Percentiles rank a stretch among this genome's conserved stretches.
phyloP scores from a whole-genome alignment of 2,797 vertebrate genomes.

The Pangasius djambal region DNA sequence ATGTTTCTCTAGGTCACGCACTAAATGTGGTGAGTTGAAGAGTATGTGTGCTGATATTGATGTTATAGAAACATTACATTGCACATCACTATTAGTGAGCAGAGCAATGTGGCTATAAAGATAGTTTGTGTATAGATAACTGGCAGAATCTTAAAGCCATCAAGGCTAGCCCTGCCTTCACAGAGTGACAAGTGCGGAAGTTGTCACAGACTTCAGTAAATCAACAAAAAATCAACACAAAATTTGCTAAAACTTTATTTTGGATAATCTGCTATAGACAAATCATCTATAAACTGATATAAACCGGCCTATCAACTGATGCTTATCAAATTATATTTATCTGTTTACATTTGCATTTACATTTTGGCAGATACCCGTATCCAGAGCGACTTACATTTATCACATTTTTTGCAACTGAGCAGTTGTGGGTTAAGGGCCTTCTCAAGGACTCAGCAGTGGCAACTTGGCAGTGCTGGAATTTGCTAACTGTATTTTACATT shows the following conservation, averaged over 20 bases:
- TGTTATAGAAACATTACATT: neutral
- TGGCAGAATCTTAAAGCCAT: neutral
- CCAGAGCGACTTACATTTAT: neutral
- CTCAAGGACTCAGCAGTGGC: neutral
- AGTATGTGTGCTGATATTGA: neutral
- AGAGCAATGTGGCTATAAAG: neutral
- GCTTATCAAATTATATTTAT: neutral
- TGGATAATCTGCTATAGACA: neutral
- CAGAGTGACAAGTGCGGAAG: neutral
- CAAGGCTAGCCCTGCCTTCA: neutral
- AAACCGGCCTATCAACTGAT: neutral
- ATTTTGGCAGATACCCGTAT: neutral
- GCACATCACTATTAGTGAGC: neutral
- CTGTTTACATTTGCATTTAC: neutral
- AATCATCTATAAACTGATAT: neutral
- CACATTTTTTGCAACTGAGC: neutral
- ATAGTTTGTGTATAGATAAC: constrained; percentile 11
- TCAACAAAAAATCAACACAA: neutral
- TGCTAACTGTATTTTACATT: neutral
- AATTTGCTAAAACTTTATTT: neutral
- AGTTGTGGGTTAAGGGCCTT: neutral
- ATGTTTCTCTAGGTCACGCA: neutral
- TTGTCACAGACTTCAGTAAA: neutral
- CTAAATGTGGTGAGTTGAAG: neutral
- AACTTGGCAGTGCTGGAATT: neutral